These are phyloP conservation scores for Araneus ventricosus DNA, from an alignment of 1,140 invertebrate species.

Conservation along the genomic window DNA sequence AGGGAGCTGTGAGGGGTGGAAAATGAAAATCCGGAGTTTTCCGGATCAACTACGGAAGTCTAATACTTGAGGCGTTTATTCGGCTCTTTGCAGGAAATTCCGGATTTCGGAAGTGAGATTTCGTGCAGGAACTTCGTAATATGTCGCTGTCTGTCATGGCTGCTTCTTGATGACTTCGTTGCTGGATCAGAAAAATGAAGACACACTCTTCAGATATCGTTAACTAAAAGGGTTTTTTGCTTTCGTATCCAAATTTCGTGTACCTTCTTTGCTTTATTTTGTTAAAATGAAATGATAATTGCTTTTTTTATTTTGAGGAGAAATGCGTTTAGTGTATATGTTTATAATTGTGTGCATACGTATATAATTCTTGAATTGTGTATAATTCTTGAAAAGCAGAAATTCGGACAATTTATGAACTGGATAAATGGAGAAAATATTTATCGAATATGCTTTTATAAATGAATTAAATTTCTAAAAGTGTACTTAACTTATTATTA, in stretches of 20 bases:
- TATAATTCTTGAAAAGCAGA: too few species aligned
- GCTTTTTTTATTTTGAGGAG: too few species aligned
- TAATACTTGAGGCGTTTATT: constrained; percentile 65
- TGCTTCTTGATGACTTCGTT: constrained; percentile 44
- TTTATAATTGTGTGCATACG: too few species aligned
- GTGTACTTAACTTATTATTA: too few species aligned
- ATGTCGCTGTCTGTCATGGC: constrained; percentile 50
- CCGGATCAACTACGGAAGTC: constrained; percentile 54
- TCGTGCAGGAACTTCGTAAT: constrained; percentile 68
- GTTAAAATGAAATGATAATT: too few species aligned
- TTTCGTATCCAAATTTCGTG: not conserved
- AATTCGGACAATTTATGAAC: too few species aligned
- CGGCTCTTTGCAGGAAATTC: constrained; percentile 63
- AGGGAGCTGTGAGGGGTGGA: constrained; percentile 22
- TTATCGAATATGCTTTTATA: too few species aligned
- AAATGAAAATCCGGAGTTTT: constrained; percentile 55
- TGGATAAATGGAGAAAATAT: too few species aligned
- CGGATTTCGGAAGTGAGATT: constrained; percentile 67
- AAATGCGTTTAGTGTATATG: too few species aligned
- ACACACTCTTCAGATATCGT: not conserved
- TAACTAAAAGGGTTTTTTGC: not conserved
- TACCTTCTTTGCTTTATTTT: not conserved
- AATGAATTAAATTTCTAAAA: too few species aligned
- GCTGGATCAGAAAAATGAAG: not conserved
- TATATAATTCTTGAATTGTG: too few species aligned